A percentile compares a stretch with the other conserved stretches of the same genome.
Evolutionary conservation across 2,113 vertebrate species (phyloP).

Genomic region (Anthoscopus minutus): DNA sequence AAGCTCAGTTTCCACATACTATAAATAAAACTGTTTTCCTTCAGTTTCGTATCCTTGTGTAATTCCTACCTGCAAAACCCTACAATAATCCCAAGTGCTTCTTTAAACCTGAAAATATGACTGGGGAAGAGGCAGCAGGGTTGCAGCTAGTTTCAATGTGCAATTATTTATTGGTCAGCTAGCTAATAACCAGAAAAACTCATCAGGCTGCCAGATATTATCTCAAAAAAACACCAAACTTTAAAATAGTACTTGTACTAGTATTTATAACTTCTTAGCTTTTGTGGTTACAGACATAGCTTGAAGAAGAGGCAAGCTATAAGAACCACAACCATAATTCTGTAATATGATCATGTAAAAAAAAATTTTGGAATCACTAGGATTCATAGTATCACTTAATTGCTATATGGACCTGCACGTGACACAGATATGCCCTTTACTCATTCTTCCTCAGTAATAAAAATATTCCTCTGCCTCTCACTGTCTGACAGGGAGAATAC

Average conservation of each 20-base stretch:
- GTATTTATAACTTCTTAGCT: background rate
- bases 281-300: background rate
- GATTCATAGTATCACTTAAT: background rate
- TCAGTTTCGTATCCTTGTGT: background rate
- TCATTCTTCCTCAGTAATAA: background rate
- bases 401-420: fast-evolving
- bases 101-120: background rate
- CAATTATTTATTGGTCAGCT: background rate
- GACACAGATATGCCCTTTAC: background rate
- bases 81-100: background rate
- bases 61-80: background rate
- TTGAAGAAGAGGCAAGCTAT: background rate
- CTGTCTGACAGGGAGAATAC: background rate
- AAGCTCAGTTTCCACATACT: background rate
- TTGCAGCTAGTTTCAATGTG: background rate
- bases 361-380: background rate
- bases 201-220: background rate
- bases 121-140: background rate
- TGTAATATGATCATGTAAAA: background rate
- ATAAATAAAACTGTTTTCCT: background rate
- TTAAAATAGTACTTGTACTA: background rate
- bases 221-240: background rate
- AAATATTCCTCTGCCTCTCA: background rate
- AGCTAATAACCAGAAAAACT: background rate
- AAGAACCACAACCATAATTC: background rate